Evolutionary conservation across 2,888 invertebrate species (phyloP), one percentile per base, ranked within the genome.

Genomic region (Erebia palarica): DNA sequence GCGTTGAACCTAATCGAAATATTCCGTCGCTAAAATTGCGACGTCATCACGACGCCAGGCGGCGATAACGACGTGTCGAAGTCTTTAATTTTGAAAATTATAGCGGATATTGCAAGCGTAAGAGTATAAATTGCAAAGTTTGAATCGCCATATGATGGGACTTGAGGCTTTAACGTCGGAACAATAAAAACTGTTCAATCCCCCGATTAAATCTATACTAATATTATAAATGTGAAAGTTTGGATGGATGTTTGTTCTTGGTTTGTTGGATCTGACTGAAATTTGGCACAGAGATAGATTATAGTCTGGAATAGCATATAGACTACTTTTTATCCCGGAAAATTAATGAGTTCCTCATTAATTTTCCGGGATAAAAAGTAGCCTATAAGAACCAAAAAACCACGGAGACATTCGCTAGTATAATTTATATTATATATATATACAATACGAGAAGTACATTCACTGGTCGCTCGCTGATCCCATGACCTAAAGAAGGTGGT

Each of bases 1-100:
- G 14, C n/a, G n/a, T n/a, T 51, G 14, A 51, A 1, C 51, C 51
- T 75, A 74, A 68, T 71, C 75, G 65, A 70, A 64, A 75, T 68
- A 75, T 69, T 72, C 70, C 63, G 72, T 74, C 63, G 21, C 65
- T 59, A 44, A 60, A 42, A 61, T 44, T 44, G 16, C 18, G 13
- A 18, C 4, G 16, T 61, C 44, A 14, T n/a, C 14, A 16, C 13
- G 61, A 4, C 61, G 18, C 61, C 42, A n/a, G 18, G 14, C 44
- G 18, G n/a, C 18, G 44, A 9, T 47, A 61, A 61, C 44, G 61
- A 61, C 44, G 44, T 61, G 44, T 18, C 61, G 44, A 18, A 16
- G 18, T 61, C 18, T 61, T 61, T 47, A 47, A 61, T 61, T 16
- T 61, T 44, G 42, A n/a, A 61, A 16, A 16, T 60, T 16, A 16